Evolutionary conservation across 2,797 vertebrate species (phyloP), one percentile per base, ranked within the genome.

Genomic region (Acipenser transmontanus): DNA sequence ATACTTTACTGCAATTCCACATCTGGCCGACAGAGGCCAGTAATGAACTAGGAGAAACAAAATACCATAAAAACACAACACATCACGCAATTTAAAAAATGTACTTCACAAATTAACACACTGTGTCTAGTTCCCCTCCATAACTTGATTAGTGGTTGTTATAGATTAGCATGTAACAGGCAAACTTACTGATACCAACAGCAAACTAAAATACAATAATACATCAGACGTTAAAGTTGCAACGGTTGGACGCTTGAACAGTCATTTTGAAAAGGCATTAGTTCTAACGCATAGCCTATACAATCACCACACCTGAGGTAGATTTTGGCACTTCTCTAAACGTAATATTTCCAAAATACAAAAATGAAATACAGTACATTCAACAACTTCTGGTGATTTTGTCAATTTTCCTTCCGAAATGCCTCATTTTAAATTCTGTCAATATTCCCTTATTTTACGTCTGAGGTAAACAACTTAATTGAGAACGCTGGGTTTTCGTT

Each of bases 361-460:
- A 12, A 57, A 57, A 57, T n/a, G 50, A 57, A 57, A 57, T n/a
- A 13, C 54, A 57, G 14, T 57, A 57, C 54, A 57, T 57, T 13
- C 54, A n/a, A 7, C 7, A 13, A n/a, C 9, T 57, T 57, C 8
- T 34, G 20, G 20, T 4, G 34, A 3, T 17, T 17, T 17, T 17
- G 17, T 17, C 17, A 17, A 17, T 17, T 1, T 17, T 17, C 17
- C 17, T 17, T 17, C 17, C 17, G 17, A 17, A 17, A 17, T 34
- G 34, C 34, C 34, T 34, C 0, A 34, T 34, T 34, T 34, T 34
- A 34, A 34, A 34, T 34, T 34, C 34, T 34, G 34, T 34, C 34
- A 34, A 34, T 34, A 34, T 34, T 34, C 3, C 34, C 34, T 34
- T 34, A 34, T 34, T 34, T 34, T 34, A 3, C 34, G 34, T 34